Base-by-base conservation (phyloP, 2,888 invertebrate genomes). In the Baccha elongata region DNA sequence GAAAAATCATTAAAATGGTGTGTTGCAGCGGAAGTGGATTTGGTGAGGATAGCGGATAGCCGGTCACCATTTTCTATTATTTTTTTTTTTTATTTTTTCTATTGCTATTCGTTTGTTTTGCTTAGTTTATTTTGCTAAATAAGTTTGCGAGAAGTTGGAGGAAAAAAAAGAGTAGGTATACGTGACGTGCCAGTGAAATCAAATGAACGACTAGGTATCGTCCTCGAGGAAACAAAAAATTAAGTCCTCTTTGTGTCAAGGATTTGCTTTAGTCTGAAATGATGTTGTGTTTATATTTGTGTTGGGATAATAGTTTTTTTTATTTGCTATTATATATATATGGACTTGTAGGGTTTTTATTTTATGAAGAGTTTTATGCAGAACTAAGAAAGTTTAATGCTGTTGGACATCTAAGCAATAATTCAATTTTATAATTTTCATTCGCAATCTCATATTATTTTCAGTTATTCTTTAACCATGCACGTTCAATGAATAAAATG, bases 201-300 rank as follows among this genome's bases (percentile, higher is more conserved):
- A 75, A 81, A 75, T 81, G 67, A 81, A 53, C 60, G 65, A 76
- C 71, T n/a, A n/a, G n/a, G n/a, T 75, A 60, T 81, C 67, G 71
- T 81, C 65, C 74, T 71, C 65, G 10, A 42, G 19, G 48, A 13
- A 42, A 35, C 35, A 55, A 5, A 11, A 40, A 75, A 75, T 71
- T 71, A 67, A 60, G 42, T 67, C 71, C 21, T 37, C 35, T 42
- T 81, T 60, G 26, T 60, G 44, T 60, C 29, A 44, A 60, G 26
- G 17, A 50, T 55, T 19, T 52, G 29, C 29, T 23, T 23, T 5
- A 23, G 23, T 23, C 15, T 2, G 8, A 15, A 11, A 35, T n/a
- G n/a, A n/a, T n/a, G n/a, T n/a, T n/a, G n/a, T n/a, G n/a, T n/a
- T n/a, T n/a, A n/a, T n/a, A n/a, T n/a, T n/a, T n/a, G n/a, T n/a